Conservation (phyloP, 2,797 vertebrate genomes). For the Tragopan temminckii region DNA sequence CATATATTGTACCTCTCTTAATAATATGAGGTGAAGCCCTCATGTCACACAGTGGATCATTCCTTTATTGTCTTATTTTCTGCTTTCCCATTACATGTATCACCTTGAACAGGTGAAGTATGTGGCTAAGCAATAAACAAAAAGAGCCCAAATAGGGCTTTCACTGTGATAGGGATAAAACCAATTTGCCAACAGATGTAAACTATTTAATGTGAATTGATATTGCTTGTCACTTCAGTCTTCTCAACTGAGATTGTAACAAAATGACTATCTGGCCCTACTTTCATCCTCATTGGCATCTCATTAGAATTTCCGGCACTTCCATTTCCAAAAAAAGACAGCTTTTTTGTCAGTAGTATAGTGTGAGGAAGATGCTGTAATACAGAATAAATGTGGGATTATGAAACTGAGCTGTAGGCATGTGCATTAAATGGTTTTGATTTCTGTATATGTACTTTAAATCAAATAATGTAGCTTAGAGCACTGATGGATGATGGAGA, state of each 20-base stretch:
- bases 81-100: not conserved
- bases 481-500: not conserved
- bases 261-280: not conserved
- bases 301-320: not conserved
- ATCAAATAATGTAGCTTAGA: not conserved
- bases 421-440: not conserved
- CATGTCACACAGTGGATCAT: not conserved
- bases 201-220: not conserved
- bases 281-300: not conserved
- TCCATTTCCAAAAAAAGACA: not conserved
- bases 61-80: constrained; percentile 1
- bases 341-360: not conserved
- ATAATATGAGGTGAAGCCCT: not conserved
- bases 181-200: not conserved
- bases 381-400: not conserved
- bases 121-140: not conserved
- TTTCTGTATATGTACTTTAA: not conserved
- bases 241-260: not conserved
- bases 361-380: not conserved
- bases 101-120: not conserved
- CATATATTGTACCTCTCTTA: not conserved
- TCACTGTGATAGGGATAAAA: not conserved
- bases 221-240: not conserved
- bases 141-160: not conserved
- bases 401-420: not conserved